Base-by-base conservation (phyloP, 2,888 invertebrate genomes). In the Drosophila tanythrix region DNA sequence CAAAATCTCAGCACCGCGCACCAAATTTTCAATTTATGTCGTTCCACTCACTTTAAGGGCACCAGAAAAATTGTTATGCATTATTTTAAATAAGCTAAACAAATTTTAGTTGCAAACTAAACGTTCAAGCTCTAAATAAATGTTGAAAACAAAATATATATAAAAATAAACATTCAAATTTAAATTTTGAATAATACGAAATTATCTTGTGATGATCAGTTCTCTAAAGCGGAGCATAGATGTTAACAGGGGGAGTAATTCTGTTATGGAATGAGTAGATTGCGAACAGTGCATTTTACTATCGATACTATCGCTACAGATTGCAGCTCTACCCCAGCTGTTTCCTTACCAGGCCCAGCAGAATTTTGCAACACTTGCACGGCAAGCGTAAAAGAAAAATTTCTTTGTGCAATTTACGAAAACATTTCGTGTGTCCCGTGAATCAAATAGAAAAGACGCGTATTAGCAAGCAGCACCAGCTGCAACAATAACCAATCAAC, bases 331-430 rank as follows among this genome's bases (percentile, higher is more conserved):
- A 72, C 73, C 68, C 72, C 78, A 79, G 78, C 78, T 79, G 78
- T 79, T 79, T 77, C 50, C 38, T 36, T 53, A 48, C 21, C 31
- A 71, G 38, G n/a, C 29, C 52, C 29, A 51, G 35, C 59, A 72
- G 76, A 66, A 70, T 68, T 80, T 80, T 80, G 74, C 79, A 80
- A 80, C 80, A 80, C 79, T 79, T 73, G 59, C 70, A 63, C 60
- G 52, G 65, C 76, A 73, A 78, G 79, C 72, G 79, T 79, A 79
- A 76, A 79, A 76, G 79, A 79, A 79, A 81, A 81, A 79, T 82
- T 82, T 81, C 79, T 82, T 81, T 79, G 82, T 81, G 81, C 71
- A 79, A 74, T 79, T 72, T 77, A 40, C 21, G 62, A 72, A 77
- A 81, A 81, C 77, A 81, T 81, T 79, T 77, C 74, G 74, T 67